Evolutionary conservation across 2,888 invertebrate genomes (phyloP).

Genomic region (Tholera decimalis): DNA sequence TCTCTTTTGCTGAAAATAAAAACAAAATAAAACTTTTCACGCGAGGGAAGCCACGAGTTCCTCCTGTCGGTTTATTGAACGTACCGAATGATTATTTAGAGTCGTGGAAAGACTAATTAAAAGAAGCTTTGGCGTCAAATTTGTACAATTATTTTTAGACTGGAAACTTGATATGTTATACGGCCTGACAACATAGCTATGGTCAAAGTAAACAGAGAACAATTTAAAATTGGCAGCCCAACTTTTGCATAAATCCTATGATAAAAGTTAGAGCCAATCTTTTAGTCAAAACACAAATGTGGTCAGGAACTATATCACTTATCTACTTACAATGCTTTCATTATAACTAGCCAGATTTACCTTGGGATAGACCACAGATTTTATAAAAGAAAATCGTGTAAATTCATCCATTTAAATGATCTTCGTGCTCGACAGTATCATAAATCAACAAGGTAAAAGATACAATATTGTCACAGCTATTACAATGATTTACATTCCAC

Average conservation of each 20-base stretch:
- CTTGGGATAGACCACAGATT: background rate
- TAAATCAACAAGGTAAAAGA: slow-evolving; percentile 24
- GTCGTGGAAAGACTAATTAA: slow-evolving; percentile 2
- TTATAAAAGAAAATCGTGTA: background rate
- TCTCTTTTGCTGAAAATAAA: too few relatives aligned
- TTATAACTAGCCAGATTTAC: too few relatives aligned
- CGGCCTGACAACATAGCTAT: background rate
- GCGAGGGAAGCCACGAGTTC: too few relatives aligned
- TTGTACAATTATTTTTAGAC: slow-evolving; percentile 7
- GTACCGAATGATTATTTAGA: slow-evolving; percentile 1
- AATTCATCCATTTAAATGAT: slow-evolving; percentile 2
- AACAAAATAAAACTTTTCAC: too few relatives aligned
- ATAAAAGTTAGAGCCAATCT: too few relatives aligned
- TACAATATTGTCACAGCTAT: slow-evolving; percentile 17
- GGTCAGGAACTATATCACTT: too few relatives aligned
- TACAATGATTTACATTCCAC: slow-evolving; percentile 15
- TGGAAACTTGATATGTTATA: background rate
- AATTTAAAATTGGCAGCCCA: background rate
- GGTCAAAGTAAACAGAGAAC: background rate
- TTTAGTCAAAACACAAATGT: too few relatives aligned
- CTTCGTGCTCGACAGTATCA: background rate
- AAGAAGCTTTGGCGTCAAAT: slow-evolving; percentile 15
- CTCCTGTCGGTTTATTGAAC: slow-evolving; percentile 2
- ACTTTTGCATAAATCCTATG: too few relatives aligned
- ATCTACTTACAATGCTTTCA: too few relatives aligned